phyloP scores from a whole-genome alignment of 2,113 vertebrate species.

The Sclerurus mexicanus region DNA sequence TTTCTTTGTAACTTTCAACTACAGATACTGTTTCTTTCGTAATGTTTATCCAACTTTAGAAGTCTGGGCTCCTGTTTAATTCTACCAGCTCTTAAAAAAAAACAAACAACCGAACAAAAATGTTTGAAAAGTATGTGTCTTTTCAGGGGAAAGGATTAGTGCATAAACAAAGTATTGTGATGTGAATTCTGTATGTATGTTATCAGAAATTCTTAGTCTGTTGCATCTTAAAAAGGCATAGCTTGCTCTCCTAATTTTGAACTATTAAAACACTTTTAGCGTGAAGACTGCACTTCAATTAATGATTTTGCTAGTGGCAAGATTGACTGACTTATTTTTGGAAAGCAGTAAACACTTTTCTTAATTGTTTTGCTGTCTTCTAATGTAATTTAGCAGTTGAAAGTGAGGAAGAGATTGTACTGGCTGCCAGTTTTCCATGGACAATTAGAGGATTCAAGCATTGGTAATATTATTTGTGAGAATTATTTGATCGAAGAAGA shows the following conservation, averaged over 20 bases:
- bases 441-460: neutral
- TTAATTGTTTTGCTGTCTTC: neutral
- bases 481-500: neutral
- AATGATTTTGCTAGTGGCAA: neutral
- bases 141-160: neutral
- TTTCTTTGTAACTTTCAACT: neutral
- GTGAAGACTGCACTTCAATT: neutral
- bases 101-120: neutral
- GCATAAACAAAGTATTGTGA: neutral
- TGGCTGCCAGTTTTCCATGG: neutral
- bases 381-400: neutral
- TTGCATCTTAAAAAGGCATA: neutral
- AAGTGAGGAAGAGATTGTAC: neutral
- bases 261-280: neutral
- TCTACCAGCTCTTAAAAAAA: neutral
- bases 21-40: neutral
- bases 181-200: neutral
- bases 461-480: neutral
- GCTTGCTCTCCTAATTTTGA: neutral
- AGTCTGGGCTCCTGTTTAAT: accelerated
- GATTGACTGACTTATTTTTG: neutral
- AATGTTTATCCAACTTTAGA: neutral
- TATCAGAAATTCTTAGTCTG: neutral
- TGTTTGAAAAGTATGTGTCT: neutral
- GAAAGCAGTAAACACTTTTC: neutral